A percentile compares a stretch with the other conserved stretches of the same genome.
phyloP scores from a whole-genome alignment of 2,113 vertebrate genomes.

The Leptobrachium leishanense region DNA sequence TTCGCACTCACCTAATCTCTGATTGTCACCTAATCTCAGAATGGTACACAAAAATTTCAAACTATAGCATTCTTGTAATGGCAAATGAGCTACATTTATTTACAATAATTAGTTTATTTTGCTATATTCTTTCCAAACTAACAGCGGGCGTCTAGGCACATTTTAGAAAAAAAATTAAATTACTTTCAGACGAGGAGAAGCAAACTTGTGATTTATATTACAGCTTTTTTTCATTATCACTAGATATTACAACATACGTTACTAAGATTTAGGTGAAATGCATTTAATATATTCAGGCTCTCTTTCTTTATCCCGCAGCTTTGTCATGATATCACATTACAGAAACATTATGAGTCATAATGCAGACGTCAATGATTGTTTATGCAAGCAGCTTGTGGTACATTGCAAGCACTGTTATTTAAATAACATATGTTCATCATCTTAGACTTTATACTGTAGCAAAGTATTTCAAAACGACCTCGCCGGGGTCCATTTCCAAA shows the following conservation, averaged over 20 bases:
- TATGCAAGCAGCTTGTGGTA: neutral
- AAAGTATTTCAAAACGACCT: neutral
- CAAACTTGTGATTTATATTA: neutral
- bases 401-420: neutral
- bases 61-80: no score
- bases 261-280: neutral
- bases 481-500: neutral
- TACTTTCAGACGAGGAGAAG: neutral
- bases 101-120: no score
- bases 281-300: neutral
- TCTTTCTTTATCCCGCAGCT: conserved; percentile 6
- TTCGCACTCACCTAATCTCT: no score
- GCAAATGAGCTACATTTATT: no score
- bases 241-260: conserved; percentile 1
- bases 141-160: neutral
- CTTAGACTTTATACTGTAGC: neutral
- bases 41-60: no score
- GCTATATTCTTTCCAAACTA: no score
- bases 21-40: no score
- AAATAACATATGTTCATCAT: conserved; percentile 1
- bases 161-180: neutral
- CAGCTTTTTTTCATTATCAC: neutral
- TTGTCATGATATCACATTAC: neutral
- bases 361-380: neutral
- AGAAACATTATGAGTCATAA: neutral